Percentiles rank a stretch among this genome's conserved stretches.
These are phyloP conservation scores for Thalassaphorura encarpata DNA, from an alignment of 1,140 invertebrate genomes.

Conservation along the genomic window DNA sequence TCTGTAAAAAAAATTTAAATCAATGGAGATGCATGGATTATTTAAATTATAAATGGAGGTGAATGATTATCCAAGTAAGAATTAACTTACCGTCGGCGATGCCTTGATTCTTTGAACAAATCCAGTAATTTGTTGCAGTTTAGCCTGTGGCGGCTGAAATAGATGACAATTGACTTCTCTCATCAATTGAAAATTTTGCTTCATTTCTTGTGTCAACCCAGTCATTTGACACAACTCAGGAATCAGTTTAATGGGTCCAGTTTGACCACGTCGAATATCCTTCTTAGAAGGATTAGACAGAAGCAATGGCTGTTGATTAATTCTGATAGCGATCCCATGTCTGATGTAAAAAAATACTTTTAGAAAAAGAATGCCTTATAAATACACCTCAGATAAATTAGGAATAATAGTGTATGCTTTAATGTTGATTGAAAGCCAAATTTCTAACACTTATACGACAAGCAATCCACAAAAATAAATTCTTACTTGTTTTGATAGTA, in stretches of 20 bases:
- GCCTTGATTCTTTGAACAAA: too few species aligned
- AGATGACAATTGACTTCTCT: slow-evolving; percentile 67
- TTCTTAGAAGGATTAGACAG: not conserved
- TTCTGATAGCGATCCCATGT: not conserved
- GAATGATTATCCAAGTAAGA: too few species aligned
- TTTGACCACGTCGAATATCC: not conserved
- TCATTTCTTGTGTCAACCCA: slow-evolving; percentile 52
- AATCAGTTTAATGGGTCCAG: slow-evolving; percentile 44
- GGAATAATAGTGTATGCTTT: not conserved
- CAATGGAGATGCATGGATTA: too few species aligned
- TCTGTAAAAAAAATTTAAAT: too few species aligned
- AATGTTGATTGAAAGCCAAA: not conserved
- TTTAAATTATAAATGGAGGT: too few species aligned
- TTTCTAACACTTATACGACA: not conserved
- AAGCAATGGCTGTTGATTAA: not conserved
- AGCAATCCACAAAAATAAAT: not conserved
- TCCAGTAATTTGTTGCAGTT: too few species aligned
- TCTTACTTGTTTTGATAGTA: not conserved
- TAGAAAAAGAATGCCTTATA: too few species aligned
- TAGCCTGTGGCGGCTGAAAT: slow-evolving; percentile 62
- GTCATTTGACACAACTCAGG: slow-evolving; percentile 74
- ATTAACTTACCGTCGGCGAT: too few species aligned
- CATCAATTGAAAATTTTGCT: slow-evolving; percentile 54
- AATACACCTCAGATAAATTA: too few species aligned
- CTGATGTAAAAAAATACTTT: too few species aligned